Base-by-base conservation (phyloP, 2,113 vertebrate species). In the Herpailurus yagouaroundi region DNA sequence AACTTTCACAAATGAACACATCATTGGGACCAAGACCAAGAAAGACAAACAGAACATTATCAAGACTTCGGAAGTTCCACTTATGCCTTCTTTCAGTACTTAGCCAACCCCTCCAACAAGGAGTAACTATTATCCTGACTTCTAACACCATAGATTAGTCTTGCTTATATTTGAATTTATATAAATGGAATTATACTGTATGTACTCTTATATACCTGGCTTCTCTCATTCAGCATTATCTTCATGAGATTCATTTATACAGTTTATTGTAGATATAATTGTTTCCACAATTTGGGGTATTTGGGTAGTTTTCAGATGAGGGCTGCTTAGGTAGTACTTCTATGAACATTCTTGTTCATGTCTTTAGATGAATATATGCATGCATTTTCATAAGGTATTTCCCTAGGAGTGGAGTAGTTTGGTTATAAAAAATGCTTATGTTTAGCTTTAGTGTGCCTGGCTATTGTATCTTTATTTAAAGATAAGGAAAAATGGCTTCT, bases 391-490 rank as follows among this genome's bases (percentile, higher is more conserved):
- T 66, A 48, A 66, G 36, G 74, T 57, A 23, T 57, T 89, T 95
- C 7, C 36, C 50, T 77, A 50, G 41, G 14, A 89, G 38, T 68
- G 36, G 18, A 87, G 77, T 57, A 79, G 19, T 36, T 64, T 27
- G 18, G 3, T 38, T 90, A 93, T 71, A 74, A 74, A 83, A 38
- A n/a, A 66, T 64, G 23, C 12, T 76, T 76, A 74, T 69, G 21
- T 80, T 79, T 2, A 64, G 12, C 27, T 27, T 45, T 55, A 69
- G 13, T 85, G 55, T 77, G 23, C 60, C 60, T 77, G 23, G 33
- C 48, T 91, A 27, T 71, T 81, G 16, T 74, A 25, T 66, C 48
- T 89, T 93, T 91, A 82, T 91, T 86, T 94, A 33, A 85, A 36
- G 57, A 69, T 45, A 45, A 88, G 36, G 33, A 73, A 57, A 96